phyloP scores from a whole-genome alignment of 2,888 invertebrate species.

The Brachycybe producta region DNA sequence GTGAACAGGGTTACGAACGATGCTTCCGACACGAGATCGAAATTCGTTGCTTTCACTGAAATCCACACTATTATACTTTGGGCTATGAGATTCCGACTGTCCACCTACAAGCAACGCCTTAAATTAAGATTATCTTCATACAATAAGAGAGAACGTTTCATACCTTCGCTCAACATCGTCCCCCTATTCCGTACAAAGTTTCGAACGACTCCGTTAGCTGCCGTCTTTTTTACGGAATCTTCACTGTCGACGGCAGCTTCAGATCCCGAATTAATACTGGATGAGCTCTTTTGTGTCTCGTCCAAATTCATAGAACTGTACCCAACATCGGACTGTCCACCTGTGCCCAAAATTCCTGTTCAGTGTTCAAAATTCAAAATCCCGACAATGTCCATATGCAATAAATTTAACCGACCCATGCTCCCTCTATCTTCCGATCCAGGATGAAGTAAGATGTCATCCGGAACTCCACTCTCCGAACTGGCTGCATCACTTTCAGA shows the following conservation, averaged over 20 bases:
- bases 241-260: background rate
- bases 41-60: conserved; percentile 43
- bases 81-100: no score
- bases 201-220: no score
- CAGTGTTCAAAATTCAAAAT: conserved; percentile 16
- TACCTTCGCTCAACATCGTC: no score
- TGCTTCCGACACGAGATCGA: conserved; percentile 47
- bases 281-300: conserved; percentile 28
- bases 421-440: no score
- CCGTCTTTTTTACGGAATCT: background rate
- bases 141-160: no score
- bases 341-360: no score
- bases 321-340: conserved; percentile 38
- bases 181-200: no score
- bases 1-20: conserved; percentile 44
- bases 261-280: conserved; percentile 18
- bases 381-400: background rate
- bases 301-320: conserved; percentile 40
- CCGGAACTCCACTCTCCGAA: conserved; percentile 18
- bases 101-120: no score
- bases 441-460: conserved; percentile 26
- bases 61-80: conserved; percentile 30
- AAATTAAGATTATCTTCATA: no score
- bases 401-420: no score
- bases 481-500: conserved; percentile 26